Percentiles rank a stretch among this genome's conserved stretches.
phyloP scores from a whole-genome alignment of 2,113 vertebrate genomes.

The Todiramphus chloris region DNA sequence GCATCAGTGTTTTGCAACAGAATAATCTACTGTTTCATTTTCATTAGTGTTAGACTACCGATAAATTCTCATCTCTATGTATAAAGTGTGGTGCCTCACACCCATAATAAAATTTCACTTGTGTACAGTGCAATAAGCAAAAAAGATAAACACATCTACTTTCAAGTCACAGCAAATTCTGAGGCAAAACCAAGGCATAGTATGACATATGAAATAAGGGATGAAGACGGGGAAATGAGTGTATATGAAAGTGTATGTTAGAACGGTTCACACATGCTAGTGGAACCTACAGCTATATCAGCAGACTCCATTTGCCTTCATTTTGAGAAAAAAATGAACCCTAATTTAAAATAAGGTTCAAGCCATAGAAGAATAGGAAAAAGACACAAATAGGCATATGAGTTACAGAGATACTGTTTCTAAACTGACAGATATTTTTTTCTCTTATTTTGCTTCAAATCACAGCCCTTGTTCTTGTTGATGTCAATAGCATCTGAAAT shows the following conservation, averaged over 20 bases:
- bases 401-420: background rate
- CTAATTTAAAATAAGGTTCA: background rate
- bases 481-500: background rate
- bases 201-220: background rate
- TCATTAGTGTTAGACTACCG: background rate
- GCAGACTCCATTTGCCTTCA: background rate
- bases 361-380: background rate
- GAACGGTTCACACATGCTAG: background rate
- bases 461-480: background rate
- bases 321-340: background rate
- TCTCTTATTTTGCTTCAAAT: background rate
- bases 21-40: background rate
- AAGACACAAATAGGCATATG: background rate
- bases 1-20: background rate
- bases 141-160: background rate
- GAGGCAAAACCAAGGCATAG: background rate
- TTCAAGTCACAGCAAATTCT: background rate
- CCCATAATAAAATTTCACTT: background rate
- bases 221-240: background rate
- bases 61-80: background rate
- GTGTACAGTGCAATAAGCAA: background rate
- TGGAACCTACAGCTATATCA: background rate
- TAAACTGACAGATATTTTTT: background rate
- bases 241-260: background rate
- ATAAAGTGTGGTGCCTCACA: background rate